Base-by-base conservation (phyloP, 1,140 invertebrate species). In the Bombus turneri region DNA sequence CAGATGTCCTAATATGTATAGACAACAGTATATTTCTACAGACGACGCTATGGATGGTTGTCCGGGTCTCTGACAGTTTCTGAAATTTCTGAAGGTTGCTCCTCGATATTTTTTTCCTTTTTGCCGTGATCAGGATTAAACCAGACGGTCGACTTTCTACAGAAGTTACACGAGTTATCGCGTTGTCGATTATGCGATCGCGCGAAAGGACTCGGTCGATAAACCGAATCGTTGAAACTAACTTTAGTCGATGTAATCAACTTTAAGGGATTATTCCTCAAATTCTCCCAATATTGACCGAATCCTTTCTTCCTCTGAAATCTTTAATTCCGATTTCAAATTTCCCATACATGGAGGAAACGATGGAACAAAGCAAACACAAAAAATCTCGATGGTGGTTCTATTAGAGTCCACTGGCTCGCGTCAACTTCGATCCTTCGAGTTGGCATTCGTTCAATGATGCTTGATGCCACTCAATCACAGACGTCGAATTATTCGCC, bases 81-180 rank as follows among this genome's bases (percentile, higher is more conserved):
- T 22, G 12, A 39, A 28, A 71, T 39, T 69, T 69, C 34, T 13
- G 10, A 22, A 25, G 47, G 6, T 22, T 69, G 37, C 37, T 39
- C 64, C 31, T 5, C 66, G 1, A 3, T 13, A n/a, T 4, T 28
- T 43, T 43, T 47, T 68, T 31, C 13, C 28, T 13, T 18, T 8
- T 62, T 15, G 6, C 22, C 72, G 13, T 6, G 47, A 18, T 47
- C 47, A 47, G 47, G 73, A 47, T 68, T 72, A 71, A 66, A 85
- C 86, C 74, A 66, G 81, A 62, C 28, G 10, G 10, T 62, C 77
- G 85, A 93, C 93, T 94, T 94, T 94, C 91, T 92, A 92, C 85
- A 88, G 87, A 91, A 94, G 88, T 93, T 93, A 79, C 91, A 90
- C 86, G 84, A 88, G 80, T 85, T 90, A 86, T 91, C 85, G 77